These are phyloP conservation scores for Lordiphosa collinella DNA, from an alignment of 1,140 invertebrate species.

Conservation along the genomic window DNA sequence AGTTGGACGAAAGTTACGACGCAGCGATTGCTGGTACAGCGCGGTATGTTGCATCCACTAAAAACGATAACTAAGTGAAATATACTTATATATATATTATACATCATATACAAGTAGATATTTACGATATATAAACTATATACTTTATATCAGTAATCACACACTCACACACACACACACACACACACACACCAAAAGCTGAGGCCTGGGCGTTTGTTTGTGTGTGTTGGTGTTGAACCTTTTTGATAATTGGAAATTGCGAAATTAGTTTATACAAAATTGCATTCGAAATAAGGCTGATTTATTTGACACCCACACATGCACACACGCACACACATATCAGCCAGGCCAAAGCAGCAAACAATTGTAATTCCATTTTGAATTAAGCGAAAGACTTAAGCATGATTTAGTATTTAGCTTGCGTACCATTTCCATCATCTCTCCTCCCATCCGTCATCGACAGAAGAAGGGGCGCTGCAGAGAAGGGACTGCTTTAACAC, in stretches of 20 bases:
- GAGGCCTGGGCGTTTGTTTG: slow-evolving; percentile 41
- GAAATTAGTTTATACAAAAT: slow-evolving; percentile 63
- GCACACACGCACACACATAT: slow-evolving; percentile 18
- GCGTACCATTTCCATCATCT: slow-evolving; percentile 2
- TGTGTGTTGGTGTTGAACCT: slow-evolving; percentile 35
- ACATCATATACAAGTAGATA: slow-evolving; percentile 32
- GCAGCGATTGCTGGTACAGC: slow-evolving; percentile 51
- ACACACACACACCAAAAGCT: slow-evolving; percentile 3
- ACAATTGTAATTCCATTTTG: slow-evolving; percentile 34
- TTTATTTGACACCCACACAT: slow-evolving; percentile 60
- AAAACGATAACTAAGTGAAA: slow-evolving; percentile 62
- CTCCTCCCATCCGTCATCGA: slow-evolving; percentile 6
- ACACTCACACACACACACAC: slow-evolving; percentile 7
- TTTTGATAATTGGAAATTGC: slow-evolving; percentile 55
- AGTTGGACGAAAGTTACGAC: slow-evolving; percentile 10
- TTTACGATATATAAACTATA: slow-evolving; percentile 32
- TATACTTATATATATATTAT: slow-evolving; percentile 35
- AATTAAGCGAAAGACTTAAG: slow-evolving; percentile 66
- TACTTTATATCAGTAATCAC: slow-evolving; percentile 8
- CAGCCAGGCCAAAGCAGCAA: slow-evolving; percentile 31
- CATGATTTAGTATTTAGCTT: slow-evolving; percentile 43
- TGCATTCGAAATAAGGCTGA: slow-evolving; percentile 74
- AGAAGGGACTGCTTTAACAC: not conserved
- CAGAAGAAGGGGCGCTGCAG: not conserved
- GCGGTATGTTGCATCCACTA: slow-evolving; percentile 76